Percentiles rank a stretch among this genome's conserved stretches.
phyloP scores from a whole-genome alignment of 2,113 vertebrate genomes.

The Pterocles burchelli region DNA sequence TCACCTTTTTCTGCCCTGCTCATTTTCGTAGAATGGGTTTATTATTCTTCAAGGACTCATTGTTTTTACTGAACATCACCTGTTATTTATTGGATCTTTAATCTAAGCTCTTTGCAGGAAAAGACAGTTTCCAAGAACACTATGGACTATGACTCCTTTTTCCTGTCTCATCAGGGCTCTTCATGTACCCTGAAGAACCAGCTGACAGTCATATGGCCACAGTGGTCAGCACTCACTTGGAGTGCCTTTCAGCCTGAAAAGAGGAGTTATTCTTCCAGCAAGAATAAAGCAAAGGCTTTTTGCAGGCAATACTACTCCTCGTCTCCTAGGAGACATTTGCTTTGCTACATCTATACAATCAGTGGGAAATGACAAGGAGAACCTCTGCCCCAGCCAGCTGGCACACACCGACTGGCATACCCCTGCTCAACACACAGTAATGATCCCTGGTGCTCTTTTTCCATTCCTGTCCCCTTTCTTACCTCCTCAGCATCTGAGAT shows the following conservation, averaged over 20 bases:
- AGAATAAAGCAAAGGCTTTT: not conserved
- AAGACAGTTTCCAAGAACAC: not conserved
- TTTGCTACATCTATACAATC: not conserved
- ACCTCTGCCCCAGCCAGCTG: not conserved
- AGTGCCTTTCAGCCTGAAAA: not conserved
- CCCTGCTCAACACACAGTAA: not conserved
- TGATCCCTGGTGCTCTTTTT: not conserved
- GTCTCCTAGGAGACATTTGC: not conserved
- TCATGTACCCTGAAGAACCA: not conserved
- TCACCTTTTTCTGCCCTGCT: not conserved
- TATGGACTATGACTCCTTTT: not conserved
- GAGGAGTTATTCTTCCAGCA: not conserved
- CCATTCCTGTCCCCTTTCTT: not conserved
- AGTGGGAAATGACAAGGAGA: not conserved
- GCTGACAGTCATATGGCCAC: not conserved
- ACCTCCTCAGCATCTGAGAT: not conserved
- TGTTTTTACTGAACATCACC: not conserved
- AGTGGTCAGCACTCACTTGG: not conserved
- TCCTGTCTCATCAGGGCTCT: not conserved
- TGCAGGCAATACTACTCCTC: not conserved
- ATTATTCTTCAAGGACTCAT: not conserved
- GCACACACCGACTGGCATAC: accelerated
- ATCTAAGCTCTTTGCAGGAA: not conserved
- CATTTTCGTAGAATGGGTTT: not conserved
- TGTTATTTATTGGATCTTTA: not conserved